These are phyloP conservation scores for Drosophila demipolita DNA, from an alignment of 2,888 invertebrate species.

Conservation along the genomic window DNA sequence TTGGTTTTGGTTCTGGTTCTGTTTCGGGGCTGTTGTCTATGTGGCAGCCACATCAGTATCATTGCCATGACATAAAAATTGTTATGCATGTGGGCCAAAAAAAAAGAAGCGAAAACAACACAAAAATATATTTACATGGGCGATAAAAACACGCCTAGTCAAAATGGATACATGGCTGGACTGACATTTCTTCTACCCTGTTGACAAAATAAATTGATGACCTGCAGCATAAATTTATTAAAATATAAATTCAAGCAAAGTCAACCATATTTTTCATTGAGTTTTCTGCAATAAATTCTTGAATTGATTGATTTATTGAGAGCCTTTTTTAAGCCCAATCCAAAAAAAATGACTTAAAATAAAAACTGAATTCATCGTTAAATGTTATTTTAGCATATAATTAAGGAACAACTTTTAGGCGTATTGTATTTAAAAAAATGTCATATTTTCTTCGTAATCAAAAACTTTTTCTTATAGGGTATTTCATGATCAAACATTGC, in stretches of 20 bases:
- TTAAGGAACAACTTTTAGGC: not conserved
- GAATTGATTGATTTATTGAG: not conserved
- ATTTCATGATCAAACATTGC: not conserved
- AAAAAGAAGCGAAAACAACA: conserved; percentile 26
- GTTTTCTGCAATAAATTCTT: not conserved
- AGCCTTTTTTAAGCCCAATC: not conserved
- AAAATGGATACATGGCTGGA: conserved; percentile 4
- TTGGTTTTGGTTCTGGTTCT: conserved; percentile 3
- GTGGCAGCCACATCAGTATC: conserved; percentile 66
- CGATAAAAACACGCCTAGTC: not conserved
- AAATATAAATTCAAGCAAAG: not conserved
- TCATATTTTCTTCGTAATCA: not conserved
- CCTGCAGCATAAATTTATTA: not conserved
- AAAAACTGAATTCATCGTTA: not conserved
- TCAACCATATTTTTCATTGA: not conserved
- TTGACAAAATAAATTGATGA: not conserved
- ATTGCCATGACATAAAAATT: conserved; percentile 56
- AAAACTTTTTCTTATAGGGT: not conserved
- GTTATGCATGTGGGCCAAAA: conserved; percentile 46
- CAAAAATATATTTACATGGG: conserved; percentile 11
- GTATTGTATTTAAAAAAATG: not conserved
- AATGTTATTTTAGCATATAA: not conserved
- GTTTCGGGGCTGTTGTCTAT: conserved; percentile 25
- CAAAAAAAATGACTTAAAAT: not conserved
- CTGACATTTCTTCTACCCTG: conserved; percentile 43